Evolutionary conservation across 2,888 invertebrate species (phyloP), one percentile per base, ranked within the genome.

Genomic region (Agrochola lychnidis): DNA sequence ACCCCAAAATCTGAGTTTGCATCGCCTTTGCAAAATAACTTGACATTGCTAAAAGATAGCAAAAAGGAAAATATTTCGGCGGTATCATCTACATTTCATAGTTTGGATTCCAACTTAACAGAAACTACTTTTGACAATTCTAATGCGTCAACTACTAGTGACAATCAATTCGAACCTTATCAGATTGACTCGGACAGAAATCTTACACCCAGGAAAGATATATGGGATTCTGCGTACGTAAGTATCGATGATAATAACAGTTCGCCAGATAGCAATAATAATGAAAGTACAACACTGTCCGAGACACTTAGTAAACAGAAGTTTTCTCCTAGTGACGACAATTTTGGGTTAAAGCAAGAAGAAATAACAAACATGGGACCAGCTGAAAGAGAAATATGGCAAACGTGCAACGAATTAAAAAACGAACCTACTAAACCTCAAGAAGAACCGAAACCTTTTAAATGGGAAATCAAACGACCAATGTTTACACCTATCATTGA

Each of bases 141-240:
- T 22, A 91, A 89, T 73, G 87, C 90, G 62, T 91, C 91, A 68
- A 91, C 90, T 40, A 73, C 86, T 42, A 91, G 89, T 64, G 90
- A 91, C 25, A 89, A 85, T 83, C 88, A 90, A 67, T 89, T 84
- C 42, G 91, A 92, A 82, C 81, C 86, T 48, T 90, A 89, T 74
- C 90, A 88, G 83, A 89, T 83, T 57, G 86, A 87, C 73, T 85
- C 88, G 69, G 87, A 90, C 36, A 88, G 89, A 83, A 91, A 93
- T 86, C 84, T 90, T 25, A 92, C 94, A 64, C 93, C 94, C 48
- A 93, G 92, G 87, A 96, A 94, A 92, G 97, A 97, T 82, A 93
- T 93, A 80, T 96, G 97, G 95, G 97, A 97, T 90, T 97, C 97
- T 14, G 97, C 97, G 19, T 97, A 97, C 85, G 96, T 97, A 85